Base-by-base conservation (phyloP, 1,140 invertebrate genomes). In the Lamellibrachia luymesi region DNA sequence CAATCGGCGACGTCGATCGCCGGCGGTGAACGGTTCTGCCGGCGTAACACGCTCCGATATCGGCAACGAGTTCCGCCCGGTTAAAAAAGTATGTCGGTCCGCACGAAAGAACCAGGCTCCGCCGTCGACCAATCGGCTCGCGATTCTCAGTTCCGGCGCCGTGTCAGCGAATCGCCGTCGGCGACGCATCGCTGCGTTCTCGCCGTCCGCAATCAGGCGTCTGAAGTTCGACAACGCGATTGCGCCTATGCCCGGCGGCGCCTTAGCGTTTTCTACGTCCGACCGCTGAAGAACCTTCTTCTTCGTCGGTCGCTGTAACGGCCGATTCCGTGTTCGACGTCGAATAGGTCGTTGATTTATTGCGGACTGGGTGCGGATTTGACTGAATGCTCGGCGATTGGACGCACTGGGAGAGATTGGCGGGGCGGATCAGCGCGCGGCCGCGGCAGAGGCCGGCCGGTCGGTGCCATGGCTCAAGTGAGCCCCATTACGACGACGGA, bases 151-250 rank as follows among this genome's bases (percentile, higher is more conserved):
- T 50, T 51, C 49, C 91, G 49, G 49, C 49, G 49, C 38, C 49
- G 91, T n/a, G 10, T 13, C 91, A n/a, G 25, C 91, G 49, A 91
- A 91, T 91, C 17, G 91, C 91, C 13, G 27, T 13, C 51, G 8
- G 49, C 91, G 91, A 91, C 91, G 51, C 91, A 91, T 80, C 64
- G 64, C 64, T 80, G 64, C 64, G 64, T 80, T 80, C 38, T 80
- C 64, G 64, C 64, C 64, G 64, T 80, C 64, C 64, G 13, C 64
- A 80, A 80, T 80, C 64, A 80, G 64, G 13, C 64, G 64, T 80
- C 64, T 80, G 64, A 80, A 80, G 64, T 80, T 8, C 64, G 64
- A 80, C 38, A 38, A 38, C 38, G 38, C 38, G 64, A 80, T 80
- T 80, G 64, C 17, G 64, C 64, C 64, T 2, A 80, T 80, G 64